phyloP scores from a whole-genome alignment of 2,113 vertebrate genomes.

The Thermophis baileyi region DNA sequence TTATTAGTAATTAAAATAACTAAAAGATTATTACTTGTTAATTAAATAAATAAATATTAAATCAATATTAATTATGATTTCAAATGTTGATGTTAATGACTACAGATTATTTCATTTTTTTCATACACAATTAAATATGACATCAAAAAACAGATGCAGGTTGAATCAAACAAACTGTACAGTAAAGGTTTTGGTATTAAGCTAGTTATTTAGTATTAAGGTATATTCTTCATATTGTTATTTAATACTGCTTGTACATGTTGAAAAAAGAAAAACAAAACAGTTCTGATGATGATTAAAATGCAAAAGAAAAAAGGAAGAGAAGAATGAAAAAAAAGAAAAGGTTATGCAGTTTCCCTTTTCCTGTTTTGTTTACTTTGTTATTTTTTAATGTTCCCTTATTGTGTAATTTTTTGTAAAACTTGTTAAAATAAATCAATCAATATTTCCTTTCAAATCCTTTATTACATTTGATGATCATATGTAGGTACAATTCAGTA shows the following conservation, averaged over 20 bases:
- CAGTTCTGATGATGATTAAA: not conserved
- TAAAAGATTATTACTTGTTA: not conserved
- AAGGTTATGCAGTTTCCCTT: not conserved
- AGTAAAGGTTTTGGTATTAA: not conserved
- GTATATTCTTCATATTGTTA: not conserved
- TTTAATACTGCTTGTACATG: not conserved
- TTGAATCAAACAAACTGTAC: not conserved
- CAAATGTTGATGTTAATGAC: not conserved
- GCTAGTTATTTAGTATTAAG: not conserved
- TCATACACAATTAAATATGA: not conserved
- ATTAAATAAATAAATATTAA: not conserved
- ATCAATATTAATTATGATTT: not conserved
- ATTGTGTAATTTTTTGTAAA: not conserved
- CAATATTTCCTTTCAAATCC: not conserved
- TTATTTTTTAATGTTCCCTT: not conserved
- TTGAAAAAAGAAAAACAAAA: not conserved
- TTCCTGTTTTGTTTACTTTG: not conserved
- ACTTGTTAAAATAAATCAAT: not conserved
- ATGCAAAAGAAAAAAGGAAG: not conserved
- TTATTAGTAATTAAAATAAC: not conserved
- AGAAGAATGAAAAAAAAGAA: not conserved
- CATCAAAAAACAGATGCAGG: not conserved
- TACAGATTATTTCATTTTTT: not conserved
- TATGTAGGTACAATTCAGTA: not conserved
- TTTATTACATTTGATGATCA: not conserved